These are phyloP conservation scores for Neuroscelio doddi DNA, from an alignment of 2,888 invertebrate genomes.

Conservation along the genomic window DNA sequence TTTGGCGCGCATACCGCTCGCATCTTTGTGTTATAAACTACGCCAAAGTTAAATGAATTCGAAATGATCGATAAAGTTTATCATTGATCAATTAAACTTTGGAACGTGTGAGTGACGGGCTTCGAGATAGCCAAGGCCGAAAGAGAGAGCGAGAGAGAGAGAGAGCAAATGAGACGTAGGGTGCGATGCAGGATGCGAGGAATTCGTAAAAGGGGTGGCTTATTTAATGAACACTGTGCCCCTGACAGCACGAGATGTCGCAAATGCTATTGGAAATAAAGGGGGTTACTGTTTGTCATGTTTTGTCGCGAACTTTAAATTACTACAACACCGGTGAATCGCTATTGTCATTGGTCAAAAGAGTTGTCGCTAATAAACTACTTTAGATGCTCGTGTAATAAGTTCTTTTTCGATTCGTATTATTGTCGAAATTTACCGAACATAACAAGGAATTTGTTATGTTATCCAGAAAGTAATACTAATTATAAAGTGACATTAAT, in stretches of 20 bases:
- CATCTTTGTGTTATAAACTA: slow-evolving; percentile 62
- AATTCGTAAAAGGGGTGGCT: slow-evolving; percentile 57
- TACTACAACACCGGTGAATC: slow-evolving; percentile 29
- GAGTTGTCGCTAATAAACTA: slow-evolving; percentile 11
- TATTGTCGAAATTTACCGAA: too few species aligned
- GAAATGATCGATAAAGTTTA: slow-evolving; percentile 73
- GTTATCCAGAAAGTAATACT: too few species aligned
- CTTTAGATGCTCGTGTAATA: too few species aligned
- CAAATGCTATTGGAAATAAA: slow-evolving; percentile 25
- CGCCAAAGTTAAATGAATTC: slow-evolving; percentile 71
- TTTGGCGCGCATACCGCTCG: slow-evolving; percentile 46
- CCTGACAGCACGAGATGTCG: slow-evolving; percentile 55
- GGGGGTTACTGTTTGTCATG: slow-evolving; percentile 50
- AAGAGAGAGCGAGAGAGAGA: slow-evolving; percentile 43
- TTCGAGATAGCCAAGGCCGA: slow-evolving; percentile 51
- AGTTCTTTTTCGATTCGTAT: too few species aligned
- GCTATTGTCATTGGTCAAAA: slow-evolving; percentile 7
- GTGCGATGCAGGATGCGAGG: slow-evolving; percentile 36
- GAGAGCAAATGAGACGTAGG: slow-evolving; percentile 33
- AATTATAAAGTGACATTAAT: too few species aligned
- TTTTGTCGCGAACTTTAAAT: slow-evolving; percentile 56
- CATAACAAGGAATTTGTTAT: too few species aligned
- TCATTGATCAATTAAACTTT: slow-evolving; percentile 73
- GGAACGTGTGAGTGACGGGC: slow-evolving; percentile 70
- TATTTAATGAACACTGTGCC: slow-evolving; percentile 70